Base-by-base conservation (phyloP, 1,140 invertebrate genomes). In the Pseudomyrmex sp. region DNA sequence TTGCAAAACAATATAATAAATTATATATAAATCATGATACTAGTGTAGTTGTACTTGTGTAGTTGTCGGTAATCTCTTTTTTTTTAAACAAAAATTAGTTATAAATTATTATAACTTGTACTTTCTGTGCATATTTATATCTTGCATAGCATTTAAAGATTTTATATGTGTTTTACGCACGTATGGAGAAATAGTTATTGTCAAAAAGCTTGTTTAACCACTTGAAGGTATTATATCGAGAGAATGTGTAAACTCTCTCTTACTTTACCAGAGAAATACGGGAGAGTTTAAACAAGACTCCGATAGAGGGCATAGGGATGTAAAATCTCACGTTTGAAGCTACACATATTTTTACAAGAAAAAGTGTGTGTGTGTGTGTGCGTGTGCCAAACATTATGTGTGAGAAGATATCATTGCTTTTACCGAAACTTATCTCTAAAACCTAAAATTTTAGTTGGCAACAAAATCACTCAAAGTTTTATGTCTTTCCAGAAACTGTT, bases 291-390 rank as follows among this genome's bases (percentile, higher is more conserved):
- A 20, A 4, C 18, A 77, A 77, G 18, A 26, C 50, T 68, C 23
- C 26, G 63, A 10, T 46, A 77, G 75, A 77, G 75, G 75, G 63
- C 75, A 68, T 46, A 77, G 9, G 7, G 18, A 59, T 20, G 9
- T 18, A 7, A 59, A 18, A 35, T 35, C 35, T 35, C 35, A 7
- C 35, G 35, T 35, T 35, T 35, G 35, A 35, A 35, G 35, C 35
- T 35, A 35, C 35, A 35, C 0, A 7, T 35, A 35, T 7, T 4
- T 7, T 35, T 35, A 35, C 35, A 35, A 35, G 35, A 35, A 35
- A 35, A 35, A 5, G 5, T 35, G 35, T 35, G 35, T 35, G 5
- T 35, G 5, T 26, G 26, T 2, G 26, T 26, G 26, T 18, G 18
- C 35, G 5, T 35, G 35, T 62, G 26, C 26, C 26, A 3, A 26